These are phyloP conservation scores for Mythimna impura DNA, from an alignment of 2,888 invertebrate species.

Conservation along the genomic window DNA sequence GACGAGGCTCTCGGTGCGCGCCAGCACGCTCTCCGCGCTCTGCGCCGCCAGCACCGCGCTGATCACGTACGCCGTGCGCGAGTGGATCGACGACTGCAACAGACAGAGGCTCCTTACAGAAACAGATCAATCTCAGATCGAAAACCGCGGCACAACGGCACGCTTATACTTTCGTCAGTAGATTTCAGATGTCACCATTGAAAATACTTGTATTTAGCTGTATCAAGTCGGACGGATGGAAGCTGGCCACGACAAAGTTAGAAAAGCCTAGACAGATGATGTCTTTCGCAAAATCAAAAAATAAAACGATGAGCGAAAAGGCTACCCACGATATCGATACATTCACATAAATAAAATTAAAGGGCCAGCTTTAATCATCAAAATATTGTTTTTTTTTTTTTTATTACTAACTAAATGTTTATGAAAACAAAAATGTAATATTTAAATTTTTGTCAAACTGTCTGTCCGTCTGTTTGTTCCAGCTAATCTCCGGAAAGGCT, in stretches of 20 bases:
- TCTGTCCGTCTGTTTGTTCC: too few species aligned
- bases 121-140: background rate
- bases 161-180: background rate
- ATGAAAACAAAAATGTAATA: too few species aligned
- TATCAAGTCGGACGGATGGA: background rate
- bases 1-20: slow-evolving; percentile 93
- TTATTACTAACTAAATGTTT: too few species aligned
- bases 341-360: too few species aligned
- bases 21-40: slow-evolving; percentile 89
- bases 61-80: slow-evolving; percentile 92
- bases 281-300: too few species aligned
- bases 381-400: too few species aligned
- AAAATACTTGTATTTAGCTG: background rate
- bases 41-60: slow-evolving; percentile 91
- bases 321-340: too few species aligned
- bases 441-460: too few species aligned
- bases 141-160: background rate
- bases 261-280: too few species aligned
- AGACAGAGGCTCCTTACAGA: background rate
- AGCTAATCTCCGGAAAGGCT: too few species aligned
- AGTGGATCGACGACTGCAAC: slow-evolving; percentile 90
- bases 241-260: background rate
- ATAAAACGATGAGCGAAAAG: too few species aligned
- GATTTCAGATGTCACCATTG: background rate
- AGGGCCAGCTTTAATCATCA: too few species aligned